Conservation (phyloP, 2,888 invertebrate species). For the Osmoderma eremita region DNA sequence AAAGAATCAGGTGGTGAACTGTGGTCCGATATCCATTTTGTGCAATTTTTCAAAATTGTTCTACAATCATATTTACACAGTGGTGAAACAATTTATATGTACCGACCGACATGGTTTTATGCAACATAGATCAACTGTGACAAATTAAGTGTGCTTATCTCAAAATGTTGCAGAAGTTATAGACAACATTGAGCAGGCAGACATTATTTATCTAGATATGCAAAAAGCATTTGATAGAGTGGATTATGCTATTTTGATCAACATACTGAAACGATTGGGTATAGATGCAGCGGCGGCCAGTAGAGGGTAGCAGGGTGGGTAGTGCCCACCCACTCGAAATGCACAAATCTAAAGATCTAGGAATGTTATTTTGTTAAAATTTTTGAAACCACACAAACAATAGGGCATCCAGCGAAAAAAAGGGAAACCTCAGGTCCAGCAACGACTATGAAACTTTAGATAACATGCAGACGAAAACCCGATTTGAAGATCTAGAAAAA, state of each 20-base stretch:
- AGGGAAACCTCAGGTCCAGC: no score
- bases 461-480: no score
- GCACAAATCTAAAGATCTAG: no score
- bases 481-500: no score
- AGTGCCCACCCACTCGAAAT: no score
- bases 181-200: conserved; percentile 2
- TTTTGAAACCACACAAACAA: no score
- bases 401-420: no score
- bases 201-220: conserved; percentile 5
- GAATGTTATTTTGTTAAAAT: no score
- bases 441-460: no score
- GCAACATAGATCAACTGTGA: background rate
- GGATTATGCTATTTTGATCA: background rate
- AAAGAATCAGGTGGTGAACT: no score
- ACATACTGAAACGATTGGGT: background rate
- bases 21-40: background rate
- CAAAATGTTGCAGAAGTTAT: background rate
- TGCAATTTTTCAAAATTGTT: background rate
- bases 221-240: conserved; percentile 12
- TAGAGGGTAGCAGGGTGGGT: no score
- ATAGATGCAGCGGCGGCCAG: no score
- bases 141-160: background rate
- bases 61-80: background rate
- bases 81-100: background rate
- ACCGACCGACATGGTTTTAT: background rate